phyloP scores from a whole-genome alignment of 2,797 vertebrate genomes.

The Channallabes apus region DNA sequence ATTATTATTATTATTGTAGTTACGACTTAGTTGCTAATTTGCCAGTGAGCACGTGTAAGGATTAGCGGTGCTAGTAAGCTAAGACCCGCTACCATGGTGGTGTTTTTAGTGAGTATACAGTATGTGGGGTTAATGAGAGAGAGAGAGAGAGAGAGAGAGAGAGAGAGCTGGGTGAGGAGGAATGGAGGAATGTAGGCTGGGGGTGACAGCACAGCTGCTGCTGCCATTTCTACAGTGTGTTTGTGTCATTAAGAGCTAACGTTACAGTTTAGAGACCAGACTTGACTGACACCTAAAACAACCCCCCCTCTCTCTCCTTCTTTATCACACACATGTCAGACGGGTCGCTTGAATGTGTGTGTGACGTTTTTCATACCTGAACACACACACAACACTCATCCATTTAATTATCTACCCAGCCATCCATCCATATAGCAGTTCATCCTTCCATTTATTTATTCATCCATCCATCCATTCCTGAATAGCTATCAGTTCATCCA shows the following conservation, averaged over 20 bases:
- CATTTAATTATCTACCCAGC: too few species aligned
- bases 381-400: background rate
- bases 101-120: background rate
- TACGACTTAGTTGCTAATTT: background rate
- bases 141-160: background rate
- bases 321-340: background rate
- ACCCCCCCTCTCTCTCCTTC: background rate
- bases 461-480: too few species aligned
- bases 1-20: background rate
- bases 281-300: background rate
- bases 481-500: too few species aligned
- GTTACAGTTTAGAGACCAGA: slow-evolving; percentile 33
- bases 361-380: background rate
- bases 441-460: background rate
- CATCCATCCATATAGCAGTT: too few species aligned
- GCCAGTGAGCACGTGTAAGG: background rate
- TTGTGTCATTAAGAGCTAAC: slow-evolving; percentile 72
- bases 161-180: slow-evolving; percentile 14
- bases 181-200: slow-evolving; percentile 47
- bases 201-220: slow-evolving; percentile 68
- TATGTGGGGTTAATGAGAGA: background rate
- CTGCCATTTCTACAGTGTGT: slow-evolving; percentile 70
- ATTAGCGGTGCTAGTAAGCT: background rate
- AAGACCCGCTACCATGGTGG: background rate
- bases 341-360: background rate